Percentiles rank a stretch among this genome's conserved stretches.
These are phyloP conservation scores for Balaeniceps rex DNA, from an alignment of 2,113 vertebrate genomes.

Conservation along the genomic window DNA sequence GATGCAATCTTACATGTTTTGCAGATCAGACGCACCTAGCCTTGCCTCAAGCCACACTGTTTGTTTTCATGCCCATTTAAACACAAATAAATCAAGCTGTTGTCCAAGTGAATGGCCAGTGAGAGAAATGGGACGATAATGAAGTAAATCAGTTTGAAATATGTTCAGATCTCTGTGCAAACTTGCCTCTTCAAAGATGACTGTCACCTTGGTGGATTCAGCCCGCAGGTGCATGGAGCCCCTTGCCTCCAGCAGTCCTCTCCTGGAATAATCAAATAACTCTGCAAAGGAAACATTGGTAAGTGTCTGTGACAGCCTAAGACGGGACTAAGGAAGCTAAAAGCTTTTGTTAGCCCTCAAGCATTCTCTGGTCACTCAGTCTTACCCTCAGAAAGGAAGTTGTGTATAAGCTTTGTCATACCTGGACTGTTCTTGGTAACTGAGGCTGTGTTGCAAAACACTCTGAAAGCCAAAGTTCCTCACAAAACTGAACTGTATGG, in stretches of 20 bases:
- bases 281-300: neutral
- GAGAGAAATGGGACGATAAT: neutral
- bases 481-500: neutral
- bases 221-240: neutral
- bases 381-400: slow-evolving; percentile 13
- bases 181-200: neutral
- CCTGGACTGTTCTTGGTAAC: neutral
- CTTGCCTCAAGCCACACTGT: neutral
- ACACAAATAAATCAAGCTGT: neutral
- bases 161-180: neutral
- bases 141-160: slow-evolving; percentile 23
- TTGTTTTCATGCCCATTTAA: slow-evolving; percentile 19
- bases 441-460: neutral
- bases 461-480: neutral
- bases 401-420: neutral
- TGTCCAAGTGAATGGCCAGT: neutral
- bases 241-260: neutral
- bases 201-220: slow-evolving; percentile 24
- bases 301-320: slow-evolving; percentile 46
- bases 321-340: neutral
- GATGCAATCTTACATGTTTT: neutral
- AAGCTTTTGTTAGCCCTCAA: slow-evolving; percentile 43
- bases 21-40: neutral
- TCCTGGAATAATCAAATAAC: slow-evolving; percentile 33
- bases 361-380: neutral